Base-by-base conservation (phyloP, 2,797 vertebrate species). In the Arremon brunneinucha region DNA sequence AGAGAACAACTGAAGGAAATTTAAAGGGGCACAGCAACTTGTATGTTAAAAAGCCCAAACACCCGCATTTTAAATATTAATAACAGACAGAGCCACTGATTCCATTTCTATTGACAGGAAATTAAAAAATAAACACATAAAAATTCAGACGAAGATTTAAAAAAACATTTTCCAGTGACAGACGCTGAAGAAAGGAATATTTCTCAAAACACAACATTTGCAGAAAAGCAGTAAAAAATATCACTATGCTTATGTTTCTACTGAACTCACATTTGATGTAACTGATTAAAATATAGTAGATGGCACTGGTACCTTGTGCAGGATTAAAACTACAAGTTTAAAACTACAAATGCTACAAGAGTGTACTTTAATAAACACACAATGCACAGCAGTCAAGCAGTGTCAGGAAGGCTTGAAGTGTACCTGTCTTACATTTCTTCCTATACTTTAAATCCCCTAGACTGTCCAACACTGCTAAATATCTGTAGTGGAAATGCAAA, bases 111-210 rank as follows among this genome's bases (percentile, higher is more conserved):
- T 83, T 82, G 77, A 91, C 63, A 83, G 87, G 63, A 88, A 94
- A 93, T 92, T 92, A 87, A 93, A 95, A 95, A 82, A 84, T 43
- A 92, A 95, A 92, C 50, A 83, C 44, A 72, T 56, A 81, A 69
- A 90, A 93, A 92, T 72, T 94, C 80, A 90, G 74, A 89, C 12
- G 19, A 86, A 21, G 30, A 91, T 88, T 94, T 78, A 23, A 82
- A 89, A 89, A 78, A 90, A 75, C 44, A 59, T 57, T 77, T 70
- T 64, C 82, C 39, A 34, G 16, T 72, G 67, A 81, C 75, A 89
- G 35, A 47, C 3, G 9, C 63, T 35, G 37, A 95, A 75, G 55
- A 93, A 76, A 50, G 14, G 34, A 92, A 11, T 39, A 44, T 47
- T 57, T 91, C 83, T 78, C 49, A 76, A 92, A 95, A 64, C 4